phyloP scores from a whole-genome alignment of 2,888 invertebrate species.

The Agapostemon virescens region DNA sequence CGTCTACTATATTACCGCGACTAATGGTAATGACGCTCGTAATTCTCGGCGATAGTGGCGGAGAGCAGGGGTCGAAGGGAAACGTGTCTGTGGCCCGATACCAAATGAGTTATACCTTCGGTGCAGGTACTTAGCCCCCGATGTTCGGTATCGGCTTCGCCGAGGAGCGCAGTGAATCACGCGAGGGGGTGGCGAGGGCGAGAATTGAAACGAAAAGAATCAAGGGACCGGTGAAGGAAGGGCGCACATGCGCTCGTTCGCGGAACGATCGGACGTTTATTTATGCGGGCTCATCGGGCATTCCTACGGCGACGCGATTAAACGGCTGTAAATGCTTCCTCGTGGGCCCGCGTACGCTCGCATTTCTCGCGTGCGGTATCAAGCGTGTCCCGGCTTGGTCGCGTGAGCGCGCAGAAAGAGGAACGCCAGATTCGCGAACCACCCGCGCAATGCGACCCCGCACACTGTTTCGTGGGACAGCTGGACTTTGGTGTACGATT shows the following conservation, averaged over 20 bases:
- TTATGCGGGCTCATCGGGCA: constrained; percentile 45
- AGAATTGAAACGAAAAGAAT: constrained; percentile 22
- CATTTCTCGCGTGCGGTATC: constrained; percentile 55
- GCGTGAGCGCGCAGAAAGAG: constrained; percentile 45
- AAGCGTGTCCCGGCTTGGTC: constrained; percentile 33
- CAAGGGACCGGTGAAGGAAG: background rate
- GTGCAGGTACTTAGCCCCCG: constrained; percentile 50
- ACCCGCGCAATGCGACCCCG: constrained; percentile 32
- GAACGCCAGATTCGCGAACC: constrained; percentile 10
- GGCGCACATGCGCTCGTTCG: background rate
- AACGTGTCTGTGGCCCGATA: constrained; percentile 61
- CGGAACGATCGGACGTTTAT: constrained; percentile 30
- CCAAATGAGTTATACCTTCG: constrained; percentile 67
- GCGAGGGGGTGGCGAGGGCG: constrained; percentile 38
- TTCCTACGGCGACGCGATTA: constrained; percentile 39
- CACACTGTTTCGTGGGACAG: background rate
- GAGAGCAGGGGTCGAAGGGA: constrained; percentile 50
- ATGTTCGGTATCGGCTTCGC: constrained; percentile 41
- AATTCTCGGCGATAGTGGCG: constrained; percentile 73
- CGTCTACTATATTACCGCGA: constrained; percentile 69
- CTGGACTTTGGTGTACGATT: too few relatives aligned
- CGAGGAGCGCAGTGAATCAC: constrained; percentile 49
- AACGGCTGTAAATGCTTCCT: constrained; percentile 52
- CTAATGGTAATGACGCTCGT: constrained; percentile 76
- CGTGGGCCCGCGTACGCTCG: constrained; percentile 15